Evolutionary conservation across 2,113 vertebrate species (phyloP), one percentile per base, ranked within the genome.

Genomic region (Phyllostomus discolor): DNA sequence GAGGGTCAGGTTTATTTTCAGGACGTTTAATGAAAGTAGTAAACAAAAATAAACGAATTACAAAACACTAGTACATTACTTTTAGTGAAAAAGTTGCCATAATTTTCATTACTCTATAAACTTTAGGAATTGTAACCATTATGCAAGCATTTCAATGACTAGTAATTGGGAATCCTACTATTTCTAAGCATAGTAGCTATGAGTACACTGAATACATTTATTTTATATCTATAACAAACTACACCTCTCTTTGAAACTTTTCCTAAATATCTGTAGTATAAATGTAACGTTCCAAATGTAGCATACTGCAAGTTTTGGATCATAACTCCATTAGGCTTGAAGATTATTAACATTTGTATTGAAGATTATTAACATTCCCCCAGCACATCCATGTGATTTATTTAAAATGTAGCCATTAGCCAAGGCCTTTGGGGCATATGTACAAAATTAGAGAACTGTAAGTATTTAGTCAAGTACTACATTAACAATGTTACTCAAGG

Each of bases 241-340:
- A 96, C 38, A 31, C 62, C 52, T 97, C 82, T 97, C 85, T 16
- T 0, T 82, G 75, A 87, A 94, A 97, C 43, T 87, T 66, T 95
- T 41, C 79, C 95, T 95, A 95, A 89, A 94, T 33, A 72, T 82
- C 96, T 82, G 88, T 83, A 94, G 94, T 5, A 28, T 95, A 88
- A 87, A 81, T 85, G 90, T 96, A 97, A 96, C 88, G 67, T 95
- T 94, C 97, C 67, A 98, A 97, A 97, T 94, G 95, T 91, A 95
- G 92, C 52, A 22, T 94, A 33, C 22, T 50, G 80, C 41, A 1
- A 92, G 97, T 92, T 94, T 96, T 92, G 93, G 90, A 96, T 97
- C 80, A 90, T 97, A 91, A 92, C 33, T 94, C 95, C 92, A 89
- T 93, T 97, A 66, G 86, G 66, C 93, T 85, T 96, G 20, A 96